phyloP scores from a whole-genome alignment of 2,113 vertebrate species.

The Ibidorhyncha struthersii region DNA sequence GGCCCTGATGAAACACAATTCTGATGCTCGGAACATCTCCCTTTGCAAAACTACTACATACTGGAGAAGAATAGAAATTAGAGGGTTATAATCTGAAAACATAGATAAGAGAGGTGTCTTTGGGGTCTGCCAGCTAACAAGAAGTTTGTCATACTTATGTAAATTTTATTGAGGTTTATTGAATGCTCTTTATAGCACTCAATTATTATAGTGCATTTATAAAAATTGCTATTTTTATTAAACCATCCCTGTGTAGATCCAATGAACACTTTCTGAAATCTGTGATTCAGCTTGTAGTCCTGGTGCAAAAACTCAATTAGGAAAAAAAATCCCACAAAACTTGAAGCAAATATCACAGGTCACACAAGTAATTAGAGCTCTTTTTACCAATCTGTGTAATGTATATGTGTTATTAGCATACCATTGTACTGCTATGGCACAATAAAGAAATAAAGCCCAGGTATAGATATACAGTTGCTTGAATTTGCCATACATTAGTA shows the following conservation, averaged over 20 bases:
- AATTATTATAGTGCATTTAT: neutral
- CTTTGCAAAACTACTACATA: neutral
- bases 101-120: neutral
- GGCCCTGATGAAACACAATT: neutral
- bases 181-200: neutral
- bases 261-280: neutral
- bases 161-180: neutral
- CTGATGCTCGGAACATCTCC: neutral
- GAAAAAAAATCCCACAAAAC: neutral
- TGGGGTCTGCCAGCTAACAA: neutral
- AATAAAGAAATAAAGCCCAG: neutral
- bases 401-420: neutral
- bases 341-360: neutral
- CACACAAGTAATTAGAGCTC: neutral
- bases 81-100: neutral
- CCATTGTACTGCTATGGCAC: neutral
- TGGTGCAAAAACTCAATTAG: neutral
- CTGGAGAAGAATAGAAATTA: neutral
- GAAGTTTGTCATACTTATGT: neutral
- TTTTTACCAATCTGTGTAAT: neutral
- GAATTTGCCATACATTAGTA: neutral
- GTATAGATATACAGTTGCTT: neutral
- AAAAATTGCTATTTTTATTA: neutral
- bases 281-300: neutral
- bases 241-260: neutral